These are phyloP conservation scores for Eciton burchellii DNA, from an alignment of 1,140 invertebrate species.

Conservation along the genomic window DNA sequence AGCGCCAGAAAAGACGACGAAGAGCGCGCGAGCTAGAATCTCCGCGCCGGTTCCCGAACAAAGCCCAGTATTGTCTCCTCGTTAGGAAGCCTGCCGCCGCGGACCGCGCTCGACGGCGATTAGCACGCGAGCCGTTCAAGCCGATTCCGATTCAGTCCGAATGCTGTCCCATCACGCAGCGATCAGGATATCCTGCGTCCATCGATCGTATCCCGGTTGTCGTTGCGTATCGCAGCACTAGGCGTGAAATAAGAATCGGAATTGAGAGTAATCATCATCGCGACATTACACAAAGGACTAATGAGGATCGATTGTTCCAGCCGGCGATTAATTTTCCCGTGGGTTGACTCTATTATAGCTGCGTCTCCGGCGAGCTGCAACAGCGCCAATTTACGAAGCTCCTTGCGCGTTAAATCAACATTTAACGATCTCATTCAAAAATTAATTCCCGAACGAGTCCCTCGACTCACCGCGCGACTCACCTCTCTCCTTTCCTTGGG, in stretches of 20 bases:
- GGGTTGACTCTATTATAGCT: conserved; percentile 49
- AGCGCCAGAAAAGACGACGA: conserved; percentile 17
- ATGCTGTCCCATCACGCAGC: neutral
- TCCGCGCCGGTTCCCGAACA: conserved; percentile 40
- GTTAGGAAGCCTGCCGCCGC: conserved; percentile 36
- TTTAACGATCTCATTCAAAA: conserved; percentile 52
- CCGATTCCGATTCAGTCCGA: neutral
- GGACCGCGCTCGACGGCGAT: conserved; percentile 17
- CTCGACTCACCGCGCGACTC: neutral
- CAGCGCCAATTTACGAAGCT: conserved; percentile 37
- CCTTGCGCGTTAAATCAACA: conserved; percentile 42
- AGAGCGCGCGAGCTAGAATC: neutral
- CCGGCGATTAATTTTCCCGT: conserved; percentile 48
- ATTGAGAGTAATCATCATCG: conserved; percentile 35
- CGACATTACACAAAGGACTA: conserved; percentile 43
- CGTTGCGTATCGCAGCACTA: neutral
- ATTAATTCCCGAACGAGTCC: conserved; percentile 28
- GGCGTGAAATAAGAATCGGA: conserved; percentile 34
- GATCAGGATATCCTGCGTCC: neutral
- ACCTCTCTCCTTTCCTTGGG: neutral
- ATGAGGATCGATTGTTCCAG: conserved; percentile 53
- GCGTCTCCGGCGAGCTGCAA: conserved; percentile 12
- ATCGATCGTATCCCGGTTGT: neutral
- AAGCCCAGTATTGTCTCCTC: conserved; percentile 63
- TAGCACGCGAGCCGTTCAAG: conserved; percentile 14